Evolutionary conservation across 1,140 invertebrate genomes (phyloP), one percentile per base, ranked within the genome.

Genomic region (Parapsyche elsis): DNA sequence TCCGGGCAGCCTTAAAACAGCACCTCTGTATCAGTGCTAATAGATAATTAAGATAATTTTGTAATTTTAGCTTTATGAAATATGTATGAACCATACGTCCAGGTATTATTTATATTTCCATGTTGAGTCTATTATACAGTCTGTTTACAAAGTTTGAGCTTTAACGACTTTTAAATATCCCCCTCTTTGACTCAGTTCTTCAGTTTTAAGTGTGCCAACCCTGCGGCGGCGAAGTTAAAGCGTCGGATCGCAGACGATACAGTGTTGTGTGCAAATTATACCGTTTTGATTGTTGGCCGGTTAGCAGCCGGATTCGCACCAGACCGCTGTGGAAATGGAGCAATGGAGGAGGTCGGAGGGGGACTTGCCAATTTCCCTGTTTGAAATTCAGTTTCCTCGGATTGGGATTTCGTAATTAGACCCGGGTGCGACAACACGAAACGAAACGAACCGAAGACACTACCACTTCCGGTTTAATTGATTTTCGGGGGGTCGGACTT

Each of bases 221-320:
- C 30, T 38, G 30, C 1, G 7, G 1, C 49, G 12, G 49, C 2
- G 10, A 16, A 14, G 10, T 10, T 53, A 12, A 53, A 53, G 12
- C 61, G 19, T 21, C 16, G 19, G 49, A 53, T 12, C 49, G 24
- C 5, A 21, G 61, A 38, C 30, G 61, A 21, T 21, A 67, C 19
- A 12, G 14, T 45, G 38, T 75, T 75, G 71, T 75, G 49, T 49
- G 71, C n/a, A 38, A 46, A 75, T 75, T 75, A 53, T 75, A 38
- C 24, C 16, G 38, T 75, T 75, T 75, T 75, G 71, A 75, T 75
- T 75, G 71, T 21, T 75, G 71, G 45, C 71, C 71, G 46, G 71
- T 75, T 75, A 38, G 12, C 71, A 19, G 38, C 70, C 70, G 19
- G 64, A 59, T 16, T 67, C 19, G 23, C 24, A 38, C 30, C 30